These are phyloP conservation scores for Corynorhinus townsendii DNA, from an alignment of 2,113 vertebrate species.

Conservation along the genomic window DNA sequence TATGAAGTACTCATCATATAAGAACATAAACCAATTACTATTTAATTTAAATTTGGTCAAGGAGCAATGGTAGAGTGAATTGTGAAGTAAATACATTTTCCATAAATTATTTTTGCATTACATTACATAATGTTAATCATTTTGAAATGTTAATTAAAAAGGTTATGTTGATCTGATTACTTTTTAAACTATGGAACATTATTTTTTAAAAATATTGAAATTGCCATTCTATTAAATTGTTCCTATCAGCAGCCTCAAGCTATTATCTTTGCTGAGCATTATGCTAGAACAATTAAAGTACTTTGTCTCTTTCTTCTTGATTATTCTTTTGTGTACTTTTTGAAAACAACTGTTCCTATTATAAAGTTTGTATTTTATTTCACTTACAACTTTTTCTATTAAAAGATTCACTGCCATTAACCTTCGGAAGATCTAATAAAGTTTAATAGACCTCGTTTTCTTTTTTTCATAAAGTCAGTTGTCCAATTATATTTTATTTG, in stretches of 20 bases:
- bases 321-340: slow-evolving; percentile 77
- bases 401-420: slow-evolving; percentile 82
- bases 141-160: slow-evolving; percentile 88
- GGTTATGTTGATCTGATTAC: slow-evolving; percentile 87
- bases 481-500: slow-evolving; percentile 83
- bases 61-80: slow-evolving; percentile 80
- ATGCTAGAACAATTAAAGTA: slow-evolving; percentile 80
- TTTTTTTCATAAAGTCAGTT: slow-evolving; percentile 80
- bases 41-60: slow-evolving; percentile 86
- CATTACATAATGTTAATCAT: slow-evolving; percentile 86
- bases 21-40: slow-evolving; percentile 83
- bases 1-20: slow-evolving; percentile 75
- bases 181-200: slow-evolving; percentile 86
- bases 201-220: slow-evolving; percentile 85
- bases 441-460: slow-evolving; percentile 81
- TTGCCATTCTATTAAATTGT: slow-evolving; percentile 84
- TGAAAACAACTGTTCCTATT: slow-evolving; percentile 79
- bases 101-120: slow-evolving; percentile 82
- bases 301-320: slow-evolving; percentile 78
- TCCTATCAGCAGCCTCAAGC: slow-evolving; percentile 80
- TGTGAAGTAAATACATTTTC: slow-evolving; percentile 84
- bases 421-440: slow-evolving; percentile 83
- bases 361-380: slow-evolving; percentile 79
- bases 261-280: slow-evolving; percentile 82
- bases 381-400: slow-evolving; percentile 80